Conservation (phyloP, 2,113 vertebrate genomes). For the Orycteropus afer region DNA sequence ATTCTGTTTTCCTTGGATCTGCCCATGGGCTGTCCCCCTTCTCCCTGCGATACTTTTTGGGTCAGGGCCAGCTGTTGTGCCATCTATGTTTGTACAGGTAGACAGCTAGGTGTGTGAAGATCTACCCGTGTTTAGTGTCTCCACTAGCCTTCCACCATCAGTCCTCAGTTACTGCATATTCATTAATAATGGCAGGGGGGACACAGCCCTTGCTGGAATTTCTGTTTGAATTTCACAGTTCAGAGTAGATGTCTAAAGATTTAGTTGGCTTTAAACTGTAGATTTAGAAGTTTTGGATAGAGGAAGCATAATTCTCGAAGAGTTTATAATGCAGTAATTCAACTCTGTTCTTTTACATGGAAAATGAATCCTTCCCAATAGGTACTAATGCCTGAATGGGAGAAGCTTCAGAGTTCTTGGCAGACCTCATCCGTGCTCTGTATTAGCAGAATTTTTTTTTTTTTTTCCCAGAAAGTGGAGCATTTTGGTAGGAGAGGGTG, state of each 20-base stretch:
- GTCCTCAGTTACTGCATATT: conserved; percentile 6
- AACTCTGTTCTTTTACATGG: neutral
- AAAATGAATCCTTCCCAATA: conserved; percentile 19
- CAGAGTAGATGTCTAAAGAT: conserved; percentile 50
- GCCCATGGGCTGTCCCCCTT: fast-evolving
- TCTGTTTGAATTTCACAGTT: conserved; percentile 36
- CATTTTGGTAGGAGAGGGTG: neutral
- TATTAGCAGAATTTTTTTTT: conserved; percentile 12
- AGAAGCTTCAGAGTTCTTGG: conserved; percentile 38
- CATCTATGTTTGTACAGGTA: no score
- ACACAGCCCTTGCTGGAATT: neutral
- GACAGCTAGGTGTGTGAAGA: no score
- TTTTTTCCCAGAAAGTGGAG: conserved; percentile 46
- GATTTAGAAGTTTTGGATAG: neutral
- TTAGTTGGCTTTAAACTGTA: conserved; percentile 15
- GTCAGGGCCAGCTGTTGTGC: neutral
- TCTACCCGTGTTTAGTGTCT: neutral
- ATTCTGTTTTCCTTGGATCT: neutral
- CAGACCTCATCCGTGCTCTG: conserved; percentile 36
- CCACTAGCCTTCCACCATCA: neutral
- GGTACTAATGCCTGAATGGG: neutral
- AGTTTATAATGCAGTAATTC: conserved; percentile 17
- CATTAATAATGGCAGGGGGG: neutral
- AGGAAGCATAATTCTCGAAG: neutral
- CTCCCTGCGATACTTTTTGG: neutral